Base-by-base conservation (phyloP, 2,888 invertebrate species). In the Trissoscelio sp. region DNA sequence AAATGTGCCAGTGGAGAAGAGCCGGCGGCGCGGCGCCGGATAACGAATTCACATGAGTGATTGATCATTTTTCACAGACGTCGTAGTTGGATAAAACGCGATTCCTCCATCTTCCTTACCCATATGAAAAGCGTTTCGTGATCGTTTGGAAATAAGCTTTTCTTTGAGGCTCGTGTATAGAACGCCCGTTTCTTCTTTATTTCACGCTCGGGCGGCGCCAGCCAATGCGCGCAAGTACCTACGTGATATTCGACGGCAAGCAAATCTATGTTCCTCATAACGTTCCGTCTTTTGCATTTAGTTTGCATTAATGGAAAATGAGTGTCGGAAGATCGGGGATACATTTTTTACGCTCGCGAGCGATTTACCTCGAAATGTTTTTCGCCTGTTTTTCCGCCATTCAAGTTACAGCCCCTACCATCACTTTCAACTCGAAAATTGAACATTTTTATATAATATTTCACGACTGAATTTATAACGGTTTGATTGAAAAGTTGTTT, bases 131-230 rank as follows among this genome's bases (percentile, higher is more conserved):
- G 87, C 87, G 87, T 89, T 89, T 85, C 86, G 86, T 86, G 89
- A 89, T 89, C 88, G 89, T 84, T 88, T 87, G 87, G 86, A 87
- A 89, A 89, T 89, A 88, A 89, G 88, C 88, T 87, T 87, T 88
- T 88, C 88, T 88, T 87, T 86, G 85, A 85, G 85, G 87, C 86
- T 88, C 87, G 85, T 88, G 86, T 87, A 88, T 85, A 87, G 83
- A 87, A 86, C 86, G 85, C 83, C 62, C 28, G n/a, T 67, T 78
- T 78, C 82, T 85, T 83, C 86, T 88, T 88, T 87, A 88, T 88
- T 88, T 88, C 86, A 86, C 81, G 86, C 85, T 85, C 83, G 87
- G 74, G 77, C 64, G 84, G 77, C 64, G 84, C n/a, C n/a, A n/a
- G 39, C 60, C 58, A 51, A 46, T 77, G 83, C 51, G 66, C 37